Evolutionary conservation across 2,888 invertebrate genomes (phyloP).

Genomic region (Trisateles emortualis): DNA sequence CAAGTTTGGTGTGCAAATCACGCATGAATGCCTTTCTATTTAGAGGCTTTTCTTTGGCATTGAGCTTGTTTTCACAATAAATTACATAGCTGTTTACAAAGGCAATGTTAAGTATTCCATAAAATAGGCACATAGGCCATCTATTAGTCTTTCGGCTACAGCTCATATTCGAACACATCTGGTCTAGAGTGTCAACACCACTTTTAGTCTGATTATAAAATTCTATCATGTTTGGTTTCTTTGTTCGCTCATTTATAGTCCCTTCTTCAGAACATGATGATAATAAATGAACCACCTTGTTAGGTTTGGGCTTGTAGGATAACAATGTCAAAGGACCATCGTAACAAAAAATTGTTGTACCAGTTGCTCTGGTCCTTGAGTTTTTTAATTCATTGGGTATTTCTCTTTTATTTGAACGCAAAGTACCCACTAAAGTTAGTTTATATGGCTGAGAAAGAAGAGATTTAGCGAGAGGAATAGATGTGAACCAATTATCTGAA

Average conservation of each 20-base stretch:
- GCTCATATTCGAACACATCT: neutral
- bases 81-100: conserved; percentile 17
- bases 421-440: conserved; percentile 11
- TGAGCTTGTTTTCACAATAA: too few relatives aligned
- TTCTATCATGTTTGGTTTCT: neutral
- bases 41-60: too few relatives aligned
- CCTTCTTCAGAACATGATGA: conserved; percentile 23
- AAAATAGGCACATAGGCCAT: conserved; percentile 4
- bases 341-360: conserved; percentile 11
- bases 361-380: neutral
- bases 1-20: too few relatives aligned
- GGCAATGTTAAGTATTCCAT: conserved; percentile 7
- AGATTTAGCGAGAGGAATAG: conserved; percentile 2
- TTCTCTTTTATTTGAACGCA: conserved; percentile 16
- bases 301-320: conserved; percentile 23
- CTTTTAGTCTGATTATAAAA: neutral
- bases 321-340: conserved; percentile 1
- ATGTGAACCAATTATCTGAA: conserved; percentile 9
- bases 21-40: too few relatives aligned
- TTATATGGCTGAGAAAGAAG: conserved; percentile 2
- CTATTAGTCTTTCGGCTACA: neutral
- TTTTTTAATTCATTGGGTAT: conserved; percentile 12
- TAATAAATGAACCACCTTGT: conserved; percentile 20
- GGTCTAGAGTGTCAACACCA: neutral
- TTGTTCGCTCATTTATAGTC: conserved; percentile 1